Conservation (phyloP, 2,888 invertebrate genomes). For the Limnephilus rhombicus region DNA sequence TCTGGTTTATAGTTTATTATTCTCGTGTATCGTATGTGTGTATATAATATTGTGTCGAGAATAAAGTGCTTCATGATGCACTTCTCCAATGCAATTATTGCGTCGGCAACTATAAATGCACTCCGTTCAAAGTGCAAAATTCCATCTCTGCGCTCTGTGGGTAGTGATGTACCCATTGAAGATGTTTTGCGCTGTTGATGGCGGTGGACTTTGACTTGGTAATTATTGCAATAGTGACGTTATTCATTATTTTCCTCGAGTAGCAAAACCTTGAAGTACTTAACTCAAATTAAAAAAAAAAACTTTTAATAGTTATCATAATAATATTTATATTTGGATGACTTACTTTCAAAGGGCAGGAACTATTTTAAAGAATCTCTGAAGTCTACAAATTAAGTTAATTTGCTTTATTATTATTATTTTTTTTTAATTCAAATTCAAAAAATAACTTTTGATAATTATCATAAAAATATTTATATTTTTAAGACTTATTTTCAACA, state of each 20-base stretch:
- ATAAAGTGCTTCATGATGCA: neutral
- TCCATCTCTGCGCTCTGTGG: neutral
- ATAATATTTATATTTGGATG: no score
- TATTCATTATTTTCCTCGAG: neutral
- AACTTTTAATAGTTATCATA: no score
- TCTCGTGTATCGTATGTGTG: neutral
- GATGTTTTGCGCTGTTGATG: neutral
- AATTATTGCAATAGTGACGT: neutral
- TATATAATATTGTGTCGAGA: neutral
- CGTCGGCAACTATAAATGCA: neutral
- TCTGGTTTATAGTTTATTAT: neutral
- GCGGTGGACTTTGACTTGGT: neutral
- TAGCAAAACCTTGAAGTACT: neutral
- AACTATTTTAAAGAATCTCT: no score
- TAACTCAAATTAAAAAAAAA: no score
- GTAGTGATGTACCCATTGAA: neutral
- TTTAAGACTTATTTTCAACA: no score
- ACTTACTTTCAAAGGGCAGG: no score
- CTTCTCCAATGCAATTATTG: neutral
- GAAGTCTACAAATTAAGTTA: no score
- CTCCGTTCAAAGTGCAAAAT: neutral
- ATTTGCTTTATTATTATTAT: no score
- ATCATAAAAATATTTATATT: no score
- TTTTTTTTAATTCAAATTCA: no score
- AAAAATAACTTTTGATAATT: no score